Evolutionary conservation across 1,140 invertebrate species (phyloP).

Genomic region (Drosophila malerkotliana): DNA sequence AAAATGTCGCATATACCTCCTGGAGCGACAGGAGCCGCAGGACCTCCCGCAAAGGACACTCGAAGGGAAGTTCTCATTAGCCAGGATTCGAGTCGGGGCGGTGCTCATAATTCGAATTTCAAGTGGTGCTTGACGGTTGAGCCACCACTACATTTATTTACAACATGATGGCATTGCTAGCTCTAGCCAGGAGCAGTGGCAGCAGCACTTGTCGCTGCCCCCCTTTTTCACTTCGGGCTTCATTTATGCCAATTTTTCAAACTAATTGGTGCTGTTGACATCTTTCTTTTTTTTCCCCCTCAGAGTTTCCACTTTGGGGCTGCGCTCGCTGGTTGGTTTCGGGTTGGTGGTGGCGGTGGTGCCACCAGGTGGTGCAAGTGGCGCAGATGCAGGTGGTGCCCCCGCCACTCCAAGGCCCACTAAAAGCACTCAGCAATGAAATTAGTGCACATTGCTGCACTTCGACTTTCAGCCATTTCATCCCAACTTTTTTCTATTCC

Average conservation of each 20-base stretch:
- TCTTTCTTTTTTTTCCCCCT: slow-evolving; percentile 49
- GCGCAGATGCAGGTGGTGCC: too few relatives aligned
- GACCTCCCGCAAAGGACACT: slow-evolving; percentile 1
- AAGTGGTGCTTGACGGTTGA: slow-evolving; percentile 49
- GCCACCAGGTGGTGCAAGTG: neutral
- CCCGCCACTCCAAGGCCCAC: slow-evolving; percentile 34
- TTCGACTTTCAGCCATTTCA: slow-evolving; percentile 28
- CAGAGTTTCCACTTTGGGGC: slow-evolving; percentile 38
- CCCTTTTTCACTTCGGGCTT: slow-evolving; percentile 54
- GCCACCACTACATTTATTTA: slow-evolving; percentile 66
- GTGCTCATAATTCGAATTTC: slow-evolving; percentile 67
- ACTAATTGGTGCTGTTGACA: slow-evolving; percentile 81
- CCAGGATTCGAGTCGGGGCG: slow-evolving; percentile 20
- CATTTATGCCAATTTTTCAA: slow-evolving; percentile 82
- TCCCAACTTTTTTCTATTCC: slow-evolving; percentile 25
- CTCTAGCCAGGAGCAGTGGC: neutral
- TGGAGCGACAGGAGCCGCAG: neutral
- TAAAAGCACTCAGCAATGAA: slow-evolving; percentile 81
- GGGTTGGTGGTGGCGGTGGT: neutral
- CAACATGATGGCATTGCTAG: slow-evolving; percentile 72
- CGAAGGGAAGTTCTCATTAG: slow-evolving; percentile 47
- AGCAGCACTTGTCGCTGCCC: slow-evolving; percentile 41
- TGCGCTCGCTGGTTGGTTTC: slow-evolving; percentile 14
- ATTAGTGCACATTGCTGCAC: slow-evolving; percentile 79
- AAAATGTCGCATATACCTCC: slow-evolving; percentile 46